These are phyloP conservation scores for Amblyopsis rosae DNA, from an alignment of 2,113 vertebrate species.

Conservation along the genomic window DNA sequence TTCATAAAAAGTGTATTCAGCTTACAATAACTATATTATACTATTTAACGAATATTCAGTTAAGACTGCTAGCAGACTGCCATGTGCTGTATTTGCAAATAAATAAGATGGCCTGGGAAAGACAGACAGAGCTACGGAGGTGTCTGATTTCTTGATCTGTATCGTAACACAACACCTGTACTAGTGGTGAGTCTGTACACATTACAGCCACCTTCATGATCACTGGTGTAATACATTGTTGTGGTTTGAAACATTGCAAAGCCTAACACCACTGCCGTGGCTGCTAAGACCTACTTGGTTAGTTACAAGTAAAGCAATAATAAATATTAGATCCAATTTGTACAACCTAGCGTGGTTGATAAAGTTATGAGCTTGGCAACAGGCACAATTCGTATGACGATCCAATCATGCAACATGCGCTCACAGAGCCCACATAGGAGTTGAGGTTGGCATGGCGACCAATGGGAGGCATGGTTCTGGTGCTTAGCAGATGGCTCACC, in stretches of 20 bases:
- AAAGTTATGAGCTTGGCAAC: too few relatives aligned
- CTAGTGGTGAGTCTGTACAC: background rate
- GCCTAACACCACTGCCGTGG: background rate
- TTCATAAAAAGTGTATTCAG: too few relatives aligned
- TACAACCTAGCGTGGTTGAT: too few relatives aligned
- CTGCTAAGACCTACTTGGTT: too few relatives aligned
- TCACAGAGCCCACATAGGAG: background rate
- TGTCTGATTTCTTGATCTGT: constrained; percentile 38
- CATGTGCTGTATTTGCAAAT: background rate
- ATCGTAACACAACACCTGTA: constrained; percentile 33
- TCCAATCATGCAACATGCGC: background rate
- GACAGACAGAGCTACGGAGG: background rate
- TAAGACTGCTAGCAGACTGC: background rate
- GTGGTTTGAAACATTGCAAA: background rate
- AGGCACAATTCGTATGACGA: background rate
- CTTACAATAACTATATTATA: too few relatives aligned
- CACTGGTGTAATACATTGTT: background rate
- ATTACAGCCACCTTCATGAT: background rate
- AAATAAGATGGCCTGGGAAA: background rate
- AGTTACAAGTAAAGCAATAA: too few relatives aligned
- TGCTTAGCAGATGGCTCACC: constrained; percentile 11
- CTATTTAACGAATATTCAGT: too few relatives aligned
- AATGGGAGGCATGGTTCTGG: constrained; percentile 3
- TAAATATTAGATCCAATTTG: too few relatives aligned
- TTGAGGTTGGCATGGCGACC: constrained; percentile 5